Conservation (phyloP, 2,797 vertebrate species). For the Chrysocyon brachyurus region DNA sequence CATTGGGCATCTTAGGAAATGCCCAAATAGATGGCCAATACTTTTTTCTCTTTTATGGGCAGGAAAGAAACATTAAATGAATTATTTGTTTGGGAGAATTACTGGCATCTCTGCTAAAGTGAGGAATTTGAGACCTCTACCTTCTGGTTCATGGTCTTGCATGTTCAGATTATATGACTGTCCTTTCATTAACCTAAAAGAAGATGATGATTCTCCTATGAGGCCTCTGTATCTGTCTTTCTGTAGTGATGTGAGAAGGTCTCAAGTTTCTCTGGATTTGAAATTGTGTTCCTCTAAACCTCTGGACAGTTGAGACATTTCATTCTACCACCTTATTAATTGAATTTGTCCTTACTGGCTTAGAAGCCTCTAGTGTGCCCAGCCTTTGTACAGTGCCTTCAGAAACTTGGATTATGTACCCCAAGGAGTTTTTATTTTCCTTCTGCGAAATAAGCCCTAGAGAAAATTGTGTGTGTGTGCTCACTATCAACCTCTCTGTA, state of each 20-base stretch:
- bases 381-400: neutral
- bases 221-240: conserved; percentile 8
- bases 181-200: conserved; percentile 17
- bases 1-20: conserved; percentile 37
- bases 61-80: conserved; percentile 41
- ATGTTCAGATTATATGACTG: neutral
- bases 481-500: neutral
- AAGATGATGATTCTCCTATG: neutral
- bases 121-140: conserved; percentile 35
- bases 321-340: neutral
- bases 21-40: conserved; percentile 13
- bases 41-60: conserved; percentile 3
- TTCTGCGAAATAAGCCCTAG: conserved; percentile 6
- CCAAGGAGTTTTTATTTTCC: conserved; percentile 31
- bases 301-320: conserved; percentile 51
- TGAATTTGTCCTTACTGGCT: conserved; percentile 55
- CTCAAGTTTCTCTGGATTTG: conserved; percentile 48
- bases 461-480: conserved; percentile 24
- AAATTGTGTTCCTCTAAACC: conserved; percentile 62
- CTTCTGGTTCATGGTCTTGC: conserved; percentile 14
- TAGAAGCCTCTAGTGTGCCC: conserved; percentile 28
- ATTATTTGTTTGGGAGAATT: conserved; percentile 52
- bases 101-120: conserved; percentile 15
- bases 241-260: neutral
- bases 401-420: conserved; percentile 23